Percentiles rank a stretch among this genome's conserved stretches.
These are phyloP conservation scores for Aegotheles bennettii DNA, from an alignment of 2,113 vertebrate species.

Conservation along the genomic window DNA sequence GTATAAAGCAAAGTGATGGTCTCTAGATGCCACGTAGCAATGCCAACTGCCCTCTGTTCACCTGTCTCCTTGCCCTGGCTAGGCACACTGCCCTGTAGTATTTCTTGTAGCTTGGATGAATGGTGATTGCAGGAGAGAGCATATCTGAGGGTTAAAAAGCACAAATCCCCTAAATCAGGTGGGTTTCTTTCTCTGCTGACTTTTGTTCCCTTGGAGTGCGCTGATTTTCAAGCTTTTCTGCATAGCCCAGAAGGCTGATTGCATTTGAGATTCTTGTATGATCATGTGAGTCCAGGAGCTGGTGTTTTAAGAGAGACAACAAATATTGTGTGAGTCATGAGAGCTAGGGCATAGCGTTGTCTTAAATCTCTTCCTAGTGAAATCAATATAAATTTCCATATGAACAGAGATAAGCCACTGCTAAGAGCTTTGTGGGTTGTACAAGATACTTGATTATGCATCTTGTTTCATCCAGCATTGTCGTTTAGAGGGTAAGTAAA, in stretches of 20 bases:
- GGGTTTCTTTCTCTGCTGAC: not conserved
- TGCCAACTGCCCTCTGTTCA: not conserved
- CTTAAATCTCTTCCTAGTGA: not conserved
- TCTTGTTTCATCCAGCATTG: not conserved
- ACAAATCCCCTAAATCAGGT: not conserved
- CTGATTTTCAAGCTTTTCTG: constrained; percentile 24
- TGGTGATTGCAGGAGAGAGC: not conserved
- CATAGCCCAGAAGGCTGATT: not conserved
- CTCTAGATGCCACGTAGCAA: not conserved
- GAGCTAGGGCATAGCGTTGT: not conserved
- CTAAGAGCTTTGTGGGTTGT: not conserved
- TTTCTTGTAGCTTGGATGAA: not conserved
- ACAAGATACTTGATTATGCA: not conserved
- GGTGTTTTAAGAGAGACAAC: not conserved
- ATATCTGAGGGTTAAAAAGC: not conserved
- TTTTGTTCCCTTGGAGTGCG: not conserved
- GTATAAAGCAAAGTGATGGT: rapidly evolving
- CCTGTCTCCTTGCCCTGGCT: not conserved
- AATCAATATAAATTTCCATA: not conserved
- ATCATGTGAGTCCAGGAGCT: not conserved
- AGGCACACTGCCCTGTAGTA: not conserved
- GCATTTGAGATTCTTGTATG: constrained; percentile 22
- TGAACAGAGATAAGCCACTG: not conserved
- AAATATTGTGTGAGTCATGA: not conserved
- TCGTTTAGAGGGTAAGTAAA: not conserved